Evolutionary conservation across 2,113 vertebrate genomes (phyloP).

Genomic region (Cebus imitator): DNA sequence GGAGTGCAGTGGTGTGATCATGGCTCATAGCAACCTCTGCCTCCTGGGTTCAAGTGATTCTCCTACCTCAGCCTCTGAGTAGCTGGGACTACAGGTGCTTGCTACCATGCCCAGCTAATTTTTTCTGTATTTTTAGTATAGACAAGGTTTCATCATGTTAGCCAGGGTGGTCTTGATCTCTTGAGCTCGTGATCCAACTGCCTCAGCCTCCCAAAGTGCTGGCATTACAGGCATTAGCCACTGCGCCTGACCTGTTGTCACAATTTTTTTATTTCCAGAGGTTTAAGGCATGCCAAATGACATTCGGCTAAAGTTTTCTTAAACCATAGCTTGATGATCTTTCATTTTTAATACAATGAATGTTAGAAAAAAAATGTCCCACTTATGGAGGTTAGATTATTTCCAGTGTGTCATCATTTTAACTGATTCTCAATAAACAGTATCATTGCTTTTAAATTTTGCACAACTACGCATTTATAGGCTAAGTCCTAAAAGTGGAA

Average conservation of each 20-base stretch:
- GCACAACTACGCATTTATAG: background rate
- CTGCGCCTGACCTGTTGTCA: background rate
- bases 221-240: too few species aligned
- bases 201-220: too few species aligned
- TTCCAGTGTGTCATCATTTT: background rate
- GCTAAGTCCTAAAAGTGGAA: background rate
- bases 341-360: background rate
- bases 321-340: background rate
- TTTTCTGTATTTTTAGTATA: too few species aligned
- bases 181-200: too few species aligned
- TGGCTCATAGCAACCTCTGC: too few species aligned
- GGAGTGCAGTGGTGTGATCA: too few species aligned
- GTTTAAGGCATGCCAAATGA: background rate
- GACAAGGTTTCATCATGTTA: too few species aligned
- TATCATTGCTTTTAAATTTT: background rate
- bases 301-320: background rate
- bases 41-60: too few species aligned
- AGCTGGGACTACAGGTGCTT: too few species aligned
- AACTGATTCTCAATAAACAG: background rate
- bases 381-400: background rate
- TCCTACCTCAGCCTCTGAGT: too few species aligned
- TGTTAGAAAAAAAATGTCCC: background rate
- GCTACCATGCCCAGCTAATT: too few species aligned
- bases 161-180: too few species aligned
- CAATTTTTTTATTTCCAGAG: background rate